These are phyloP conservation scores for Mystacornis crossleyi DNA, from an alignment of 2,113 vertebrate genomes.

Conservation along the genomic window DNA sequence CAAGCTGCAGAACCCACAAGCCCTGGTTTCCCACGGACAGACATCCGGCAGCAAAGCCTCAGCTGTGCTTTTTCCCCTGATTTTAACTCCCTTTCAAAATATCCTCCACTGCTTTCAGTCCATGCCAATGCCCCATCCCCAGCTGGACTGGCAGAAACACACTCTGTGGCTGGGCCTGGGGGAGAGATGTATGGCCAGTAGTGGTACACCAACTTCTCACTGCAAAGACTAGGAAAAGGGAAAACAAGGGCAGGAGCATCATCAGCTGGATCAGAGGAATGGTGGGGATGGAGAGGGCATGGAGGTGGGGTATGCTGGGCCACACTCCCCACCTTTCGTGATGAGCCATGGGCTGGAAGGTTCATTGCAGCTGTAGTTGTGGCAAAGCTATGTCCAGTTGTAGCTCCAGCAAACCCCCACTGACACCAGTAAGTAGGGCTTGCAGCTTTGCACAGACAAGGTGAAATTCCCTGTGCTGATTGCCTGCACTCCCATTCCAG, in stretches of 20 bases:
- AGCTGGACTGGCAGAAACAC: background rate
- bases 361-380: background rate
- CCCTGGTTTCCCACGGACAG: background rate
- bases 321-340: fast-evolving
- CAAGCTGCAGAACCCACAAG: background rate
- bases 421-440: background rate
- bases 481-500: background rate
- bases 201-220: background rate
- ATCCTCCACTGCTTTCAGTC: background rate
- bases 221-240: background rate
- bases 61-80: background rate
- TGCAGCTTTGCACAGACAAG: background rate
- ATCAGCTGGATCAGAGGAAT: background rate
- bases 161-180: background rate
- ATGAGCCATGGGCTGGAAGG: fast-evolving
- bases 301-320: background rate
- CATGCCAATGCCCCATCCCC: background rate
- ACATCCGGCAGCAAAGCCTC: background rate
- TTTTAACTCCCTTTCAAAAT: background rate
- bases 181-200: fast-evolving
- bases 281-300: fast-evolving
- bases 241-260: background rate
- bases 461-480: background rate
- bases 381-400: background rate
- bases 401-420: background rate